phyloP scores from a whole-genome alignment of 1,140 invertebrate species.

The Caenorhabditis brenneri region DNA sequence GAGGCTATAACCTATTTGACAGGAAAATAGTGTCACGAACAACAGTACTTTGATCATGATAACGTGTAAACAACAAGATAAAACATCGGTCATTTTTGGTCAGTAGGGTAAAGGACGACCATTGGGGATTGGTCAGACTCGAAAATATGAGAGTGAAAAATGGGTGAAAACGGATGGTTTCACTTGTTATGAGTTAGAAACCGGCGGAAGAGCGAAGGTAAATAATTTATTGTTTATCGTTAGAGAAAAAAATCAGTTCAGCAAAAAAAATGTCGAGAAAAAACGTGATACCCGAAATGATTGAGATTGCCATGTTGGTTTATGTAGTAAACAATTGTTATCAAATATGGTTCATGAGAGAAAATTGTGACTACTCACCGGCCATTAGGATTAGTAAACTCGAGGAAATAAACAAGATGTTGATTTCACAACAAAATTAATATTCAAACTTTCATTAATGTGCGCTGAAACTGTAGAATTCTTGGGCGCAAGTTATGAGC shows the following conservation, averaged over 20 bases:
- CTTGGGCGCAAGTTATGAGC: too few relatives aligned
- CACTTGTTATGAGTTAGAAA: background rate
- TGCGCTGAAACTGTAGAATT: too few relatives aligned
- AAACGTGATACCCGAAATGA: background rate
- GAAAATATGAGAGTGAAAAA: too few relatives aligned
- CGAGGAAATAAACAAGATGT: too few relatives aligned
- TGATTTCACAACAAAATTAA: too few relatives aligned
- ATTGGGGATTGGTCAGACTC: too few relatives aligned
- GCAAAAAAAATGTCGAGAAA: background rate
- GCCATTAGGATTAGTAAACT: too few relatives aligned
- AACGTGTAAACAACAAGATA: background rate
- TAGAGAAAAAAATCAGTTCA: background rate
- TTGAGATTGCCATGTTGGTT: slow-evolving; percentile 8
- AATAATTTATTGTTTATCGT: background rate
- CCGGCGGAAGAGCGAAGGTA: background rate
- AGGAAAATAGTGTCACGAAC: background rate
- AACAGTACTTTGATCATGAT: slow-evolving; percentile 9
- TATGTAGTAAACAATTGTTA: slow-evolving; percentile 12
- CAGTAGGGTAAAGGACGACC: background rate
- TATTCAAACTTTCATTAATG: too few relatives aligned
- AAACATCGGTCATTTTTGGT: background rate
- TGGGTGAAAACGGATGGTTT: too few relatives aligned
- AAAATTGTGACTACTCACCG: background rate
- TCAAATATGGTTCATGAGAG: background rate
- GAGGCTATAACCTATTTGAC: background rate